These are phyloP conservation scores for Aphelocoma californica DNA, from an alignment of 2,797 vertebrate species.

Conservation along the genomic window DNA sequence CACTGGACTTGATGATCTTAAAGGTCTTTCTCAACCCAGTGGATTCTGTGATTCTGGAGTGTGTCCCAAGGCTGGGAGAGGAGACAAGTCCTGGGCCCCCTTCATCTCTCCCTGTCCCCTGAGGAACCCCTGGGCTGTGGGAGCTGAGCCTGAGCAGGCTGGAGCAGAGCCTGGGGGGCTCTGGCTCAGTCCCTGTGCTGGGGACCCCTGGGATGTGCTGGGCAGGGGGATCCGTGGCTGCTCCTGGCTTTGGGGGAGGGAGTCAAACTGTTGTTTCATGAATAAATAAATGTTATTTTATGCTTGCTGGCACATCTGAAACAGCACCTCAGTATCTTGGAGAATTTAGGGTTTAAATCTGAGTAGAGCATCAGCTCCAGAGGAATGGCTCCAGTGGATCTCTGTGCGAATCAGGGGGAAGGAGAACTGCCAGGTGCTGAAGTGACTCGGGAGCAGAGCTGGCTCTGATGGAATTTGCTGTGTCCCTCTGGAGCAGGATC, in stretches of 20 bases:
- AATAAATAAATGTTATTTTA: accelerated
- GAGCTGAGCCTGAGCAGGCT: background rate
- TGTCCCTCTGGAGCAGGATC: background rate
- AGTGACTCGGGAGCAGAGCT: background rate
- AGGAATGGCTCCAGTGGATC: background rate
- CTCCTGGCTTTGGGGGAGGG: background rate
- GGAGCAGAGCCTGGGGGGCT: background rate
- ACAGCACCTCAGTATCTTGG: accelerated
- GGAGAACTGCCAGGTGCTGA: background rate
- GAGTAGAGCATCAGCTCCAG: background rate
- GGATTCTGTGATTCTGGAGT: background rate
- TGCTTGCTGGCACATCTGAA: background rate
- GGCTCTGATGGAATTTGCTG: background rate
- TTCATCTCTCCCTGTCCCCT: background rate
- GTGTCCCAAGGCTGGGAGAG: background rate
- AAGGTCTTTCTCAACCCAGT: background rate
- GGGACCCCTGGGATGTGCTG: background rate
- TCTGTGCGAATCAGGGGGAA: background rate
- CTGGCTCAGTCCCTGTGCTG: background rate
- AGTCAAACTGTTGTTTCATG: too few relatives aligned
- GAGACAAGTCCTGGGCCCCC: background rate
- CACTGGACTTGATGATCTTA: too few relatives aligned
- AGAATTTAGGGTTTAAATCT: background rate
- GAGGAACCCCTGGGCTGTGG: accelerated
- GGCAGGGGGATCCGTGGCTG: background rate